Percentiles rank a stretch among this genome's conserved stretches.
Evolutionary conservation across 2,888 invertebrate genomes (phyloP).

Genomic region (Tinea semifulvella): DNA sequence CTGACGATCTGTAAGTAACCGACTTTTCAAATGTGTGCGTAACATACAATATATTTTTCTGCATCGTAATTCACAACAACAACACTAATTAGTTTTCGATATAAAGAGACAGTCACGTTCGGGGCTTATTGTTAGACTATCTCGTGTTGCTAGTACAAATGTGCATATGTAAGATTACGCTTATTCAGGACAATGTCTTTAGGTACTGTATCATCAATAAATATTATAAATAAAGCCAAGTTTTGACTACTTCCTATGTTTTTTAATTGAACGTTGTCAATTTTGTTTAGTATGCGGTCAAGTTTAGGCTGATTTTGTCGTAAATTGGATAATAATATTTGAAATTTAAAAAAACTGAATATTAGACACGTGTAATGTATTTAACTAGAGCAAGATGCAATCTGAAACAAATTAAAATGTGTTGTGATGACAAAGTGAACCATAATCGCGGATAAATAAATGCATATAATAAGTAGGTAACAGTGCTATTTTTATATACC

Average conservation of each 20-base stretch:
- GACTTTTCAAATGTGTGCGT: conserved; percentile 5
- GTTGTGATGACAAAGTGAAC: too few species aligned
- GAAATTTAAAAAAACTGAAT: too few species aligned
- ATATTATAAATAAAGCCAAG: neutral
- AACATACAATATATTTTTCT: conserved; percentile 1
- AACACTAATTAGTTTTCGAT: neutral
- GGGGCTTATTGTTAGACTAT: neutral
- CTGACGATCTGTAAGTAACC: neutral
- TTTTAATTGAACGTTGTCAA: too few species aligned
- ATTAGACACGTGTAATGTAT: too few species aligned
- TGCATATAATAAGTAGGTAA: too few species aligned
- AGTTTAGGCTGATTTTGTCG: too few species aligned
- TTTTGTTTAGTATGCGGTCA: too few species aligned
- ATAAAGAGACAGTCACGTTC: neutral
- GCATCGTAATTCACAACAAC: neutral
- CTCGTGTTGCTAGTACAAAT: neutral
- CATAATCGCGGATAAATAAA: too few species aligned
- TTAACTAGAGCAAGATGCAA: too few species aligned
- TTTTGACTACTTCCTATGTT: neutral
- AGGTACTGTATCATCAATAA: neutral
- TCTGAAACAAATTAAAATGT: too few species aligned
- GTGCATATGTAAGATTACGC: neutral
- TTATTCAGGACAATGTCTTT: conserved; percentile 3
- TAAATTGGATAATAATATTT: too few species aligned
- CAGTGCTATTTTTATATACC: too few species aligned